phyloP scores from a whole-genome alignment of 1,140 invertebrate species.

The Mactra quadrangularis region DNA sequence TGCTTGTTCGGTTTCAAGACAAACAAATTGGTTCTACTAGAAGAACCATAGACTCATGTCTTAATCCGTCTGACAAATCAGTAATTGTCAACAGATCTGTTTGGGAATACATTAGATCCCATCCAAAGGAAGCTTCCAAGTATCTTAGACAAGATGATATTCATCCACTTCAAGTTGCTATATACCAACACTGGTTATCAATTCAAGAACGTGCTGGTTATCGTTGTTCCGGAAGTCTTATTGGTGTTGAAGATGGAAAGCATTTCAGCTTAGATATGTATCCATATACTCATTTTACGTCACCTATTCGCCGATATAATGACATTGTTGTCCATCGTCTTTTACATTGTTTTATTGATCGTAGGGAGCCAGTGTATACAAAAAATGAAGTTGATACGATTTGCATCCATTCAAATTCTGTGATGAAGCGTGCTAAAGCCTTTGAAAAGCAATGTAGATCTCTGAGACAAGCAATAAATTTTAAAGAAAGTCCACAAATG shows the following conservation, averaged over 20 bases:
- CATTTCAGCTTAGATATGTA: constrained; percentile 63
- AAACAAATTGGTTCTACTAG: constrained; percentile 7
- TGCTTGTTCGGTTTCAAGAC: constrained; percentile 61
- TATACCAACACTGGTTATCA: constrained; percentile 55
- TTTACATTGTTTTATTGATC: constrained; percentile 43
- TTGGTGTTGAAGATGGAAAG: neutral
- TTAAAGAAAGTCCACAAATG: constrained; percentile 53
- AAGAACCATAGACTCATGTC: constrained; percentile 6
- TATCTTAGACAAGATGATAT: constrained; percentile 87
- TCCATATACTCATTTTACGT: constrained; percentile 63
- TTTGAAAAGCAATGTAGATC: constrained; percentile 62
- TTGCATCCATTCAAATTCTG: constrained; percentile 58
- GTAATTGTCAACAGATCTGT: constrained; percentile 53
- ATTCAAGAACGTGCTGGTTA: constrained; percentile 64
- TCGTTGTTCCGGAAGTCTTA: constrained; percentile 54
- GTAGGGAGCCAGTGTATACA: constrained; percentile 32
- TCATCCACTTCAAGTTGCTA: constrained; percentile 60
- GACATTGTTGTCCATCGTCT: constrained; percentile 62
- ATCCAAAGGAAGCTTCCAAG: constrained; percentile 89
- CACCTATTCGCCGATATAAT: constrained; percentile 62
- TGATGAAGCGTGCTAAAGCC: constrained; percentile 44
- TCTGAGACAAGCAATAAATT: constrained; percentile 47
- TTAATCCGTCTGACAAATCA: constrained; percentile 24
- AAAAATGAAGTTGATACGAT: constrained; percentile 55
- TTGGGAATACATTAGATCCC: constrained; percentile 91